Conservation (phyloP, 2,113 vertebrate species). For the Accipiter cooperii region DNA sequence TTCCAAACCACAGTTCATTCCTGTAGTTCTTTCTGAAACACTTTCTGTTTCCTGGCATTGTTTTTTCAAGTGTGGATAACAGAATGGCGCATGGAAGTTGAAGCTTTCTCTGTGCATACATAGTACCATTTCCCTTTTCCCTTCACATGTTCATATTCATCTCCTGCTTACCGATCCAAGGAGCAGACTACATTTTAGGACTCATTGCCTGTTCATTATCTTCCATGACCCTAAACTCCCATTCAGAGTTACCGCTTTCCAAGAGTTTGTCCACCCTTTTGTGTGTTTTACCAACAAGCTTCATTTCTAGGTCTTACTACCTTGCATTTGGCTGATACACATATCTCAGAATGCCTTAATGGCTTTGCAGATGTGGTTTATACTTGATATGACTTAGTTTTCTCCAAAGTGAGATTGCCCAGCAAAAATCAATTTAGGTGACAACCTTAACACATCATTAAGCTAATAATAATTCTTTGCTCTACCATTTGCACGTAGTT, state of each 20-base stretch:
- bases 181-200: background rate
- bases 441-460: background rate
- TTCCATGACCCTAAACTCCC: background rate
- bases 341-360: background rate
- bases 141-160: background rate
- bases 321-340: background rate
- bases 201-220: background rate
- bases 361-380: background rate
- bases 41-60: background rate
- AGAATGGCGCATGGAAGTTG: background rate
- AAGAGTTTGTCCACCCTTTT: background rate
- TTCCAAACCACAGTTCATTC: background rate
- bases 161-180: background rate
- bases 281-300: background rate
- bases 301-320: background rate
- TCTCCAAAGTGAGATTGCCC: background rate
- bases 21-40: background rate
- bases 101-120: fast-evolving
- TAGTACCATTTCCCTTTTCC: background rate
- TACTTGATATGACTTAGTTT: background rate
- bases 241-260: background rate
- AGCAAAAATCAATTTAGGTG: background rate
- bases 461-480: background rate
- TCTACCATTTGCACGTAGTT: background rate
- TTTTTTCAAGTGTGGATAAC: background rate